Base-by-base conservation (phyloP, 1,140 invertebrate species). In the Zeugodacus cucurbitae region DNA sequence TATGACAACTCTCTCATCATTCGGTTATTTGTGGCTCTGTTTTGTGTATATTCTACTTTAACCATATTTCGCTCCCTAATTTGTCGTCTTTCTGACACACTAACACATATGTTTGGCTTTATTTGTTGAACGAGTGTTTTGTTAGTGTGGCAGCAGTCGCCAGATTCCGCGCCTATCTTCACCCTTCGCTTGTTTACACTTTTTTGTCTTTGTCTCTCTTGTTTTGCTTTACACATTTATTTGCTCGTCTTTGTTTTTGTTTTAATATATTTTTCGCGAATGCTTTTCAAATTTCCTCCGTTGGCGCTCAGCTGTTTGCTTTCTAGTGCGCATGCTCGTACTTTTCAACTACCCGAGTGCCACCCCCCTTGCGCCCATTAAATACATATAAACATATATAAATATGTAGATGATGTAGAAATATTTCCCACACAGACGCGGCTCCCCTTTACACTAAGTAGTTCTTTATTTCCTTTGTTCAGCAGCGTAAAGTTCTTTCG, bases 151-250 rank as follows among this genome's bases (percentile, higher is more conserved):
- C 37, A 20, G 22, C n/a, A 37, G 10, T 74, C 6, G 37, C 32
- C 14, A 29, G 37, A 17, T 32, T 7, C 22, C 70, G 29, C 14
- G 22, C 32, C 37, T 44, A 82, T 26, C 74, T 54, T 57, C 44
- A 20, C 82, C 4, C 44, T 57, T 54, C 48, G 6, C n/a, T 86
- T 29, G 74, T 37, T 44, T 22, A 54, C n/a, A 22, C 82, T 10
- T 86, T 10, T 86, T 22, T 26, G 41, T 29, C 54, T 58, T 86
- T 86, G 44, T 57, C 82, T 86, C 82, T 86, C 57, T 86, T 86
- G 20, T 86, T 86, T 48, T 86, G 82, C 54, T 86, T 86, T 10
- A 20, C 34, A 48, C 26, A 86, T 86, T 86, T 86, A 58, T 86
- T 86, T 86, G 48, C 44, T 32, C 20, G 4, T 86, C n/a, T 86